Conservation (phyloP, 2,113 vertebrate genomes). For the Phasianus colchicus region DNA sequence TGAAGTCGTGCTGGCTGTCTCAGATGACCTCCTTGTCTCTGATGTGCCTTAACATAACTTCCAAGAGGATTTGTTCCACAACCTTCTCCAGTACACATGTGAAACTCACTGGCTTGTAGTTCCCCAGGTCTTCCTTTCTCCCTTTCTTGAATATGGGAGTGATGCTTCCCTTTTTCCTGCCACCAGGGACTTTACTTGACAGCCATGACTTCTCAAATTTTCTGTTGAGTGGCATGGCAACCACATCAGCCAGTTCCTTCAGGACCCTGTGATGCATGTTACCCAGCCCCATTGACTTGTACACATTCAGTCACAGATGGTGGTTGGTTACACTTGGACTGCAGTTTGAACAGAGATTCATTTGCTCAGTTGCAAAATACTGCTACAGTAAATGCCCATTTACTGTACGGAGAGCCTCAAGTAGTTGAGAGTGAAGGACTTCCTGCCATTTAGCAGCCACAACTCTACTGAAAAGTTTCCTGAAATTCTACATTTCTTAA, state of each 20-base stretch:
- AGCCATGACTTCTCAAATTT: not conserved
- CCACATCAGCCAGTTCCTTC: not conserved
- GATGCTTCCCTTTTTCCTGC: not conserved
- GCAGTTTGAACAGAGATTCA: not conserved
- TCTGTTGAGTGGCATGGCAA: not conserved
- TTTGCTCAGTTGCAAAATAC: accelerated
- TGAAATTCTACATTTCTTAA: not conserved
- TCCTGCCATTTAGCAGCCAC: not conserved
- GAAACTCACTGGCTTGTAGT: not conserved
- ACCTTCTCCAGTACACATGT: not conserved
- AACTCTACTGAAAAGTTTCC: not conserved
- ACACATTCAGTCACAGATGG: not conserved
- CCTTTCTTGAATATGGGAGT: not conserved
- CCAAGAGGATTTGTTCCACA: not conserved
- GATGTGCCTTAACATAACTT: not conserved
- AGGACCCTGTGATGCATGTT: not conserved
- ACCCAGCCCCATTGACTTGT: not conserved
- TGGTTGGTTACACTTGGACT: not conserved
- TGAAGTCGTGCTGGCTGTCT: not conserved
- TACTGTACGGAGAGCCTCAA: not conserved
- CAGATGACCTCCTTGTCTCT: too few species aligned
- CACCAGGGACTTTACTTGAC: not conserved
- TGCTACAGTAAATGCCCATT: not conserved
- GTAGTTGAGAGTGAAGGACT: not conserved
- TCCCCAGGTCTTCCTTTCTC: not conserved